A percentile compares a stretch with the other conserved stretches of the same genome.
Evolutionary conservation across 1,140 invertebrate genomes (phyloP).

Genomic region (Heliconius hewitsoni): DNA sequence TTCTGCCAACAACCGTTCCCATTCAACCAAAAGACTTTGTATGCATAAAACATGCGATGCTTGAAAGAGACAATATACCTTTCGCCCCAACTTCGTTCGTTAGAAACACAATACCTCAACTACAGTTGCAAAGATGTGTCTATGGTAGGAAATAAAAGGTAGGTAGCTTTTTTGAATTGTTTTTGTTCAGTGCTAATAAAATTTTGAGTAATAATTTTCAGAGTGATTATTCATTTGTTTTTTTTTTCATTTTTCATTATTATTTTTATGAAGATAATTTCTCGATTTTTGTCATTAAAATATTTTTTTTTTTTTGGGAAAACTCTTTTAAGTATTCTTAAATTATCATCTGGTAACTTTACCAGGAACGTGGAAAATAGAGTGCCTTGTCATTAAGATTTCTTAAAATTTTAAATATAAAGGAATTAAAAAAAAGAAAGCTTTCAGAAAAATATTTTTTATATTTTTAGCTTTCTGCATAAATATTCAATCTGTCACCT

Average conservation of each 20-base stretch:
- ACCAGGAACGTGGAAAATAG: too few species aligned
- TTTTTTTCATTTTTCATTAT: neutral
- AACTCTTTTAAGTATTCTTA: too few species aligned
- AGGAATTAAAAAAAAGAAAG: too few species aligned
- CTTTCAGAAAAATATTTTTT: too few species aligned
- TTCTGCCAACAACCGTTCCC: slow-evolving; percentile 44
- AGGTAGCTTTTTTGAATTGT: neutral
- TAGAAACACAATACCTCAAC: slow-evolving; percentile 45
- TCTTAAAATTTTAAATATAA: too few species aligned
- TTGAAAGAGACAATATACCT: slow-evolving; percentile 57
- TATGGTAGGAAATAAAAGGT: neutral
- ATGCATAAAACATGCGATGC: slow-evolving; percentile 64
- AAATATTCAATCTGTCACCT: too few species aligned
- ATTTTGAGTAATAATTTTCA: neutral
- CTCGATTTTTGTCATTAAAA: too few species aligned
- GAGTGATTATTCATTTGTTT: neutral
- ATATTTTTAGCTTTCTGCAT: too few species aligned
- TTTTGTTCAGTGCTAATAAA: neutral
- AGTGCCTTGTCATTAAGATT: too few species aligned
- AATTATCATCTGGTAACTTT: too few species aligned
- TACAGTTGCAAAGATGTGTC: slow-evolving; percentile 34
- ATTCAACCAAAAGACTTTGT: slow-evolving; percentile 49
- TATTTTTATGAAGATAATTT: neutral
- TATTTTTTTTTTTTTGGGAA: too few species aligned
- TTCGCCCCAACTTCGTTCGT: slow-evolving; percentile 49